A percentile compares a stretch with the other conserved stretches of the same genome.
Evolutionary conservation across 1,140 invertebrate species (phyloP).

Genomic region (Caenorhabditis brenneri): DNA sequence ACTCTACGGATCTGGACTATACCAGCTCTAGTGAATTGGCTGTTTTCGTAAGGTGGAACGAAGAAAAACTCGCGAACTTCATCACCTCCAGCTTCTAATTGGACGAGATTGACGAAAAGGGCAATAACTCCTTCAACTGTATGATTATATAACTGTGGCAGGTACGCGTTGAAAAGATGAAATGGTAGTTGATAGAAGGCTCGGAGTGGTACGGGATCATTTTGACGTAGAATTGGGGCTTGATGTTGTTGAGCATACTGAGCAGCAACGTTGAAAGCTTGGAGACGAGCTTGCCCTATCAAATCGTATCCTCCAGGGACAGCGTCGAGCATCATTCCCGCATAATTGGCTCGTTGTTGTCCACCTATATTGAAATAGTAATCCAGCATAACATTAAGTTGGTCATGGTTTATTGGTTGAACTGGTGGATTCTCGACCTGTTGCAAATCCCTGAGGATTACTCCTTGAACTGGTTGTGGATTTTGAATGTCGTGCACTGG

Average conservation of each 20-base stretch:
- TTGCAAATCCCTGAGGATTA: no score
- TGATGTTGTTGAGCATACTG: background rate
- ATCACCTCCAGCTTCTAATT: background rate
- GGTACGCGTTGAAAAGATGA: background rate
- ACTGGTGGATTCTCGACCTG: no score
- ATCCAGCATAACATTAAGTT: no score
- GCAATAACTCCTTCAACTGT: background rate
- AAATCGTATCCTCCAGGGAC: no score
- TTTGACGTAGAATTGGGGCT: background rate
- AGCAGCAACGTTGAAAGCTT: background rate
- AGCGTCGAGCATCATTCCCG: no score
- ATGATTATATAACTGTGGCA: no score
- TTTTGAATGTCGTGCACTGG: no score
- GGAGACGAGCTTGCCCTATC: background rate
- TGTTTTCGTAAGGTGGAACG: background rate
- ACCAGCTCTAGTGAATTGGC: background rate
- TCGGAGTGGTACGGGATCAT: background rate
- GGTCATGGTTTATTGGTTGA: no score
- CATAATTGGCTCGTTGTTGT: no score
- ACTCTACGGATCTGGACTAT: background rate
- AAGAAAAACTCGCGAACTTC: background rate
- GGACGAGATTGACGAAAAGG: background rate
- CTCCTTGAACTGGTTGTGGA: no score
- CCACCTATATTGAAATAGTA: no score
- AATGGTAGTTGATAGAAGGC: background rate